Conservation (phyloP, 2,888 invertebrate genomes). For the Rhodophaea formosa region DNA sequence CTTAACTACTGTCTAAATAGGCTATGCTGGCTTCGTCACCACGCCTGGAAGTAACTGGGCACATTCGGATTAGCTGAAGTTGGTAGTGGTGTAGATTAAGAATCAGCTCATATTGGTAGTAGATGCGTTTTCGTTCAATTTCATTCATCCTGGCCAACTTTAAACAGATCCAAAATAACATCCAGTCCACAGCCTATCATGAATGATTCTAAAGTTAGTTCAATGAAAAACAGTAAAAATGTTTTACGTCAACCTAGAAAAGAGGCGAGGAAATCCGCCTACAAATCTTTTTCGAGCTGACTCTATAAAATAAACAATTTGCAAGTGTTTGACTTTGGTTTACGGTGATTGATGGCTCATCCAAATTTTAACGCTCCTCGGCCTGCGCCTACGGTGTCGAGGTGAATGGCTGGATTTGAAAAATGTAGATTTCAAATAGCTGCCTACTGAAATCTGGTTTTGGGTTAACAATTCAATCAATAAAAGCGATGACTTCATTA, state of each 20-base stretch:
- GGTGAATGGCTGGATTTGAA: constrained; percentile 11
- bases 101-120: too few species aligned
- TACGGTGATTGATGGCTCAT: not conserved
- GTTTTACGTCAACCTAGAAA: constrained; percentile 2
- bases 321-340: not conserved
- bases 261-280: constrained; percentile 9
- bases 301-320: constrained; percentile 7
- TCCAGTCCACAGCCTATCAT: not conserved
- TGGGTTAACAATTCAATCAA: not conserved
- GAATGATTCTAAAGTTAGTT: not conserved
- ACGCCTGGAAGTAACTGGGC: too few species aligned
- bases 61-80: too few species aligned
- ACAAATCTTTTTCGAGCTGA: not conserved
- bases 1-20: too few species aligned
- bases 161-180: not conserved
- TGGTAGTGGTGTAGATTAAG: too few species aligned
- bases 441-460: not conserved
- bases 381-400: constrained; percentile 1
- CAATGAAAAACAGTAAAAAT: constrained; percentile 5
- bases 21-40: too few species aligned
- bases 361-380: constrained; percentile 1
- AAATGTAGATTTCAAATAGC: not conserved
- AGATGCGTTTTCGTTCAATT: too few species aligned
- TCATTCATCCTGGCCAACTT: too few species aligned
- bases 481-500: too few species aligned